Base-by-base conservation (phyloP, 2,113 vertebrate genomes). In the Nibea albiflora region DNA sequence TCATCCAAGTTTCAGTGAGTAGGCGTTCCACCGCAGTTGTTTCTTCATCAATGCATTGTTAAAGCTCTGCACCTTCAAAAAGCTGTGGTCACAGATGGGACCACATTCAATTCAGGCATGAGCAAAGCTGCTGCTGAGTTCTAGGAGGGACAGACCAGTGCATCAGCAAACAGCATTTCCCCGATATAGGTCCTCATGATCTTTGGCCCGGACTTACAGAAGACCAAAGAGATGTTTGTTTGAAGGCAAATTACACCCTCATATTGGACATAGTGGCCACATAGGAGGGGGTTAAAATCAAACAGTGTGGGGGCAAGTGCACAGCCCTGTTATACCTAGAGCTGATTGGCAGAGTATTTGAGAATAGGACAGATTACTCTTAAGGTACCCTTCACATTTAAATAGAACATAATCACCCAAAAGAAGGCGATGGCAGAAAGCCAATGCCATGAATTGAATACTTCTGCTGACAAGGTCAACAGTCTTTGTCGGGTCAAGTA, bases 151-250 rank as follows among this genome's bases (percentile, higher is more conserved):
- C 78, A 73, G 66, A 19, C 28, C 69, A 42, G 71, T 22, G 58
- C 54, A 69, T 88, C 87, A 88, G 80, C 82, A 83, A 74, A 64
- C 74, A 80, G 65, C n/a, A 44, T 62, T 84, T 74, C 53, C 78
- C 64, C 81, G 71, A 84, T 83, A 82, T 9, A 79, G 78, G 19
- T 77, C 24, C 67, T 47, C 71, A 14, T 70, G 72, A 85, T 83
- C 78, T 77, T 72, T 82, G 58, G 28, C 17, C 49, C 80, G 57
- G 47, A 47, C 7, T 72, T 67, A 50, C 62, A 58, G 54, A 28
- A 68, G 75, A 85, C 73, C 20, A 35, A 85, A 72, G 42, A 69
- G 67, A 22, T 58, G 70, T 67, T 64, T 28, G 17, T 75, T 26
- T 42, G 15, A 42, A 68, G 24, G 28, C 26, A 75, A 83, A 78